Evolutionary conservation across 64 coral and sea anemone genomes (phyloP), one percentile per base, ranked within the genome.

Genomic region (Catalaphyllia jardinei): DNA sequence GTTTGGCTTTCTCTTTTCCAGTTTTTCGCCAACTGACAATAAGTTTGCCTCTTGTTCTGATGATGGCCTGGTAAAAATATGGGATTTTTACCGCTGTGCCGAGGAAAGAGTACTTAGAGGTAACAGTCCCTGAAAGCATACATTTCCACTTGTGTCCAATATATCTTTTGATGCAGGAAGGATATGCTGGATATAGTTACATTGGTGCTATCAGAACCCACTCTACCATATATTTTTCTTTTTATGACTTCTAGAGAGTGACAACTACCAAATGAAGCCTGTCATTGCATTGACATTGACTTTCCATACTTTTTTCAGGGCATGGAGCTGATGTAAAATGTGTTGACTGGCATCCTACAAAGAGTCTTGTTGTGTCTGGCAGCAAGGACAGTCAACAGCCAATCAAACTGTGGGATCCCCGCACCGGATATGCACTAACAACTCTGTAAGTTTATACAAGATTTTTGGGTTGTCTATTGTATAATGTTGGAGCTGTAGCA

Each of bases 381-480:
- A 98, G 96, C 69, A 98, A 98, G 62, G 96, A 98, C 74, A 98
- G 96, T 79, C 96, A 98, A 20, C 96, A 98, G 80, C 96, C 96
- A 46, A 89, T 98, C 29, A 98, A 98, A 86, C 82, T 98, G 29
- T 98, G 96, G 96, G 96, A 98, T 31, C 83, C 96, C 14, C 93
- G 93, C 31, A 93, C 93, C 57, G 96, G 93, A 74, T 90, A 83
- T 76, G 78, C 89, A 19, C 83, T 98, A 24, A 88, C 93, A 33
- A 98, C 96, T 62, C 74, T 98, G 96, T 98, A 69, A 90, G 93
- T 97, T 19, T 86, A 42, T 71, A 12, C 18, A 24, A 60, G 49
- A 28, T 57, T 57, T 57, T 2, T 54, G 52, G 52, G 52, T 13
- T 13, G 13, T 10, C 8, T 54, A 13, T 8, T 7, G 1, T 13